Evolutionary conservation across 1,140 invertebrate species (phyloP).

Genomic region (Neocloeon triangulifer): DNA sequence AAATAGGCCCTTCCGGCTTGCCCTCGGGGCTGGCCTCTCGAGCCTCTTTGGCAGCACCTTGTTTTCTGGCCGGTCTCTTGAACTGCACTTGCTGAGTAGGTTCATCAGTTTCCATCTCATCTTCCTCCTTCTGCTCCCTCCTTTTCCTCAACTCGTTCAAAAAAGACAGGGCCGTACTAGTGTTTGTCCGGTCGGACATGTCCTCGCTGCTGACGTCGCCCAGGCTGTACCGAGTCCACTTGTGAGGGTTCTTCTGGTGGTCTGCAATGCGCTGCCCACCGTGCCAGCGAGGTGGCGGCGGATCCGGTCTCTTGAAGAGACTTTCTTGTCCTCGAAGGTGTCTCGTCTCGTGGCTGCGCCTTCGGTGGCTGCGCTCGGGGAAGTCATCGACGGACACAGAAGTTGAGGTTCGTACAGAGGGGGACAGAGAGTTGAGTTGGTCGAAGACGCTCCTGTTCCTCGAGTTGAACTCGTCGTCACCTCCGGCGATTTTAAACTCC

Average conservation of each 20-base stretch:
- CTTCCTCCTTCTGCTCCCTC: constrained; percentile 14
- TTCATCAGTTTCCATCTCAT: constrained; percentile 12
- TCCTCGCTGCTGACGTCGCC: constrained; percentile 42
- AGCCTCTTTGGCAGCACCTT: constrained; percentile 3
- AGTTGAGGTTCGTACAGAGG: no score
- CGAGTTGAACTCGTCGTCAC: no score
- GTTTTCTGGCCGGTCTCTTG: constrained; percentile 9
- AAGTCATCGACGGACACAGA: no score
- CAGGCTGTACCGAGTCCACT: constrained; percentile 50
- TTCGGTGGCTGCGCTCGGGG: no score
- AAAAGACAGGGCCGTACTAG: constrained; percentile 42
- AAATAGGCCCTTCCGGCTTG: constrained; percentile 25
- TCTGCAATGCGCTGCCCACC: constrained; percentile 31
- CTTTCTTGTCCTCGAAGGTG: constrained; percentile 45
- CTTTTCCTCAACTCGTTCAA: constrained; percentile 35
- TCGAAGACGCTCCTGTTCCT: no score
- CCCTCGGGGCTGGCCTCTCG: constrained; percentile 14
- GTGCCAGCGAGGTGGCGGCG: constrained; percentile 29
- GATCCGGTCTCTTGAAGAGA: constrained; percentile 46
- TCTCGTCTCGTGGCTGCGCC: constrained; percentile 19
- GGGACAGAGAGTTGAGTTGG: no score
- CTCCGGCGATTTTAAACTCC: no score
- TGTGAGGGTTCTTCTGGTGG: constrained; percentile 45
- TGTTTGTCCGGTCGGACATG: constrained; percentile 48
- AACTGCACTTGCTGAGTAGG: constrained; percentile 13